These are phyloP conservation scores for Orgyia antiqua DNA, from an alignment of 2,888 invertebrate genomes.

Conservation along the genomic window DNA sequence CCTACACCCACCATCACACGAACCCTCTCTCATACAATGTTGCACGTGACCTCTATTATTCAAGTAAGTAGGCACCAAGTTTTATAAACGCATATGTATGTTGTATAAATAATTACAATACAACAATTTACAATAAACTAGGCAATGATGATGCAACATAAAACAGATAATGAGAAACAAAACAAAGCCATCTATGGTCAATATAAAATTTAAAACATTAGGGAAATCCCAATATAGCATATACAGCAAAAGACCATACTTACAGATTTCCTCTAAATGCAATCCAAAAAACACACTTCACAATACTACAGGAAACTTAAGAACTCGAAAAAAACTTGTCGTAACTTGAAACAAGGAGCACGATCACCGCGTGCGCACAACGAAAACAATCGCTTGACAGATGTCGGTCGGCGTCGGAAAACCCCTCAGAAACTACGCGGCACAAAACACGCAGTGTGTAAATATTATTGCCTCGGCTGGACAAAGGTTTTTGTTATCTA, in stretches of 20 bases:
- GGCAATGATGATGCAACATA: slow-evolving; percentile 15
- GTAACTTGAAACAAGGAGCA: slow-evolving; percentile 58
- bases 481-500: slow-evolving; percentile 78
- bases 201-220: slow-evolving; percentile 6
- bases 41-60: too few species aligned
- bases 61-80: too few species aligned
- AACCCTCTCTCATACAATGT: too few species aligned
- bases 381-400: slow-evolving; percentile 66
- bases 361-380: slow-evolving; percentile 65
- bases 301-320: slow-evolving; percentile 41
- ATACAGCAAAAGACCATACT: slow-evolving; percentile 28
- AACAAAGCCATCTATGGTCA: slow-evolving; percentile 10
- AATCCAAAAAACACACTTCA: slow-evolving; percentile 64
- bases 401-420: slow-evolving; percentile 67
- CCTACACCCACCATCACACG: slow-evolving; percentile 5
- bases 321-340: slow-evolving; percentile 57
- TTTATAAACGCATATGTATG: too few species aligned
- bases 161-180: slow-evolving; percentile 13
- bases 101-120: too few species aligned
- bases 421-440: slow-evolving; percentile 70
- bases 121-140: too few species aligned
- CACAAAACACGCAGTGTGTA: slow-evolving; percentile 58
- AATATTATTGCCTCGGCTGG: slow-evolving; percentile 73
- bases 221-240: slow-evolving; percentile 12
- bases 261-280: slow-evolving; percentile 58